A percentile compares a stretch with the other conserved stretches of the same genome.
These are phyloP conservation scores for Xenopus laevis DNA, from an alignment of 2,113 vertebrate genomes.

Conservation along the genomic window DNA sequence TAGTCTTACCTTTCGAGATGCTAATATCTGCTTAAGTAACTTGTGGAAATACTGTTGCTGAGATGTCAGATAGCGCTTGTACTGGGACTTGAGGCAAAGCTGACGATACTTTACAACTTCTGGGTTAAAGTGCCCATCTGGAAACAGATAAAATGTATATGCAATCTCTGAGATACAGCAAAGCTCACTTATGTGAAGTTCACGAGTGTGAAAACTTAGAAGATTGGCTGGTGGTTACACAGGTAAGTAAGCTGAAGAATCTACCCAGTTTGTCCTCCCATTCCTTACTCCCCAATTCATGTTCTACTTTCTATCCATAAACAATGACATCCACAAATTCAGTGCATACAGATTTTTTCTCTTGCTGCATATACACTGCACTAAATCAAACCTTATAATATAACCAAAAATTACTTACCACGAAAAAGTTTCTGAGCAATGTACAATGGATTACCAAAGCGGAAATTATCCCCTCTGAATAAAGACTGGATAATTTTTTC, in stretches of 20 bases:
- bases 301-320: too few relatives aligned
- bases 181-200: too few relatives aligned
- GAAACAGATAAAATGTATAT: constrained; percentile 14
- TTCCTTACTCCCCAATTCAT: too few relatives aligned
- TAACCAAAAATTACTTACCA: constrained; percentile 61
- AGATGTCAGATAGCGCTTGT: constrained; percentile 79
- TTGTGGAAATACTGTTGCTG: constrained; percentile 94
- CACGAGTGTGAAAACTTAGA: too few relatives aligned
- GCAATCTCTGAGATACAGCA: too few relatives aligned
- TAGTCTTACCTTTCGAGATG: constrained; percentile 81
- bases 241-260: too few relatives aligned
- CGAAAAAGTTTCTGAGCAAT: constrained; percentile 91
- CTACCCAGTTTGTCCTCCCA: too few relatives aligned
- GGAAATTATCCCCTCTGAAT: constrained; percentile 83
- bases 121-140: constrained; percentile 93
- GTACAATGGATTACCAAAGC: constrained; percentile 89
- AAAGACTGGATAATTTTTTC: constrained; percentile 69
- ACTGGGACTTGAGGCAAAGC: constrained; percentile 88
- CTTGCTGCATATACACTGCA: too few relatives aligned
- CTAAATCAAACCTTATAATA: too few relatives aligned
- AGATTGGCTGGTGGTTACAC: too few relatives aligned
- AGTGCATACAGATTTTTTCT: too few relatives aligned
- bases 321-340: too few relatives aligned
- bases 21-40: constrained; percentile 87
- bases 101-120: constrained; percentile 95